Base-by-base conservation (phyloP, 2,113 vertebrate genomes). In the Sylvia atricapilla region DNA sequence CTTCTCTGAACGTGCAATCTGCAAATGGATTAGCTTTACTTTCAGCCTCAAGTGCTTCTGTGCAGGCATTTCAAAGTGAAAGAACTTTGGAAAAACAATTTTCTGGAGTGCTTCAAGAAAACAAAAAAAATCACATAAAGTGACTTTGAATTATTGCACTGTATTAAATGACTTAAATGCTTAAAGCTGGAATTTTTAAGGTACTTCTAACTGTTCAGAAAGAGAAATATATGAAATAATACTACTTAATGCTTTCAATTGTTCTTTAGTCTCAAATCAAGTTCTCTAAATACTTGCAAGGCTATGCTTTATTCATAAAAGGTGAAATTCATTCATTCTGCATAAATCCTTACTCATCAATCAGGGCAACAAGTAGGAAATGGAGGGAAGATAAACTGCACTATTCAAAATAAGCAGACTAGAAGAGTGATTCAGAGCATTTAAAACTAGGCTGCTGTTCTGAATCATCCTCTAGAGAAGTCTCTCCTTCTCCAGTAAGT, bases 271-370 rank as follows among this genome's bases (percentile, higher is more conserved):
- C 68, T 93, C 72, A 86, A 37, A 70, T 90, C 64, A 67, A 89
- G 27, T 35, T 31, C n/a, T 92, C 43, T 39, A 92, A 86, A 88
- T 86, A 2, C 72, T 92, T 59, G 68, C 56, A 84, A 21, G 81
- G 60, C 10, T 64, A 53, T 70, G 17, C 80, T 84, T 83, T 96
- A 93, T 94, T 96, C 90, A 90, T 52, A 84, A 92, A 94, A 93
- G 82, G 83, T 88, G 75, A 92, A 89, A 84, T 81, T 68, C 88
- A 92, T 83, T 95, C 91, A 95, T 90, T 92, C 60, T 86, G 47
- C 64, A 88, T 86, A 93, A 96, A 89, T 72, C 75, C 73, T 95
- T 68, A 85, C 63, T 90, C 92, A 95, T 90, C 85, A 85, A 30
- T 96, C 76, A 89, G 52, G 60, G 83, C 76, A 96, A 68, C 33